phyloP scores from a whole-genome alignment of 92 coral and sea anemone genomes.

The Plumapathes pennacea region DNA sequence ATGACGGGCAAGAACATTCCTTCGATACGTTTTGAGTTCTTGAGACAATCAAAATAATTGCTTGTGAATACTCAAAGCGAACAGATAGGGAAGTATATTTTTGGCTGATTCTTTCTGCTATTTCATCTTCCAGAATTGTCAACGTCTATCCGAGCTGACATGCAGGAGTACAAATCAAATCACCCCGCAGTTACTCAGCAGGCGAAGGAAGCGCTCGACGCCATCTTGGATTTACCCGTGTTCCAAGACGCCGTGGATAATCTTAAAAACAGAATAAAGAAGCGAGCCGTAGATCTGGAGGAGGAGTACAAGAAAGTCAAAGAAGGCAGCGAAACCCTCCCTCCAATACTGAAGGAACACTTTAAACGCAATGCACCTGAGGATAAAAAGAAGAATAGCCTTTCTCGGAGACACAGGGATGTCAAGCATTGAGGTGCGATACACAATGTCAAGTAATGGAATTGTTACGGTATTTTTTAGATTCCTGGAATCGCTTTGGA shows the following conservation, averaged over 20 bases:
- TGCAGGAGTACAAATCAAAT: constrained; percentile 72
- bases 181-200: constrained; percentile 91
- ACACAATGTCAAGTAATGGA: too few species aligned
- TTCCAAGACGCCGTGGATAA: constrained; percentile 70
- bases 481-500: too few species aligned
- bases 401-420: constrained; percentile 34
- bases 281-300: constrained; percentile 76
- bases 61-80: too few species aligned
- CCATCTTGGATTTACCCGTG: constrained; percentile 84
- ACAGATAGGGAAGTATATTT: too few species aligned
- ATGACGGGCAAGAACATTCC: too few species aligned
- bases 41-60: too few species aligned
- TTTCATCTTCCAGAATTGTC: constrained; percentile 51
- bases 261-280: constrained; percentile 70
- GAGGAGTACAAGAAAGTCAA: constrained; percentile 70
- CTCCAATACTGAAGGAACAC: constrained; percentile 88
- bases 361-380: constrained; percentile 82
- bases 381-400: constrained; percentile 17
- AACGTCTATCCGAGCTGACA: constrained; percentile 67
- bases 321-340: constrained; percentile 68
- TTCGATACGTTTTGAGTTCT: too few species aligned
- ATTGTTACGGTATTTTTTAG: too few species aligned
- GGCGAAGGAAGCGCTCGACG: constrained; percentile 88
- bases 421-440: constrained; percentile 29
- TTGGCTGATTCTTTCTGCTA: not conserved